Base-by-base conservation (phyloP, 2,113 vertebrate species). In the Pica pica region DNA sequence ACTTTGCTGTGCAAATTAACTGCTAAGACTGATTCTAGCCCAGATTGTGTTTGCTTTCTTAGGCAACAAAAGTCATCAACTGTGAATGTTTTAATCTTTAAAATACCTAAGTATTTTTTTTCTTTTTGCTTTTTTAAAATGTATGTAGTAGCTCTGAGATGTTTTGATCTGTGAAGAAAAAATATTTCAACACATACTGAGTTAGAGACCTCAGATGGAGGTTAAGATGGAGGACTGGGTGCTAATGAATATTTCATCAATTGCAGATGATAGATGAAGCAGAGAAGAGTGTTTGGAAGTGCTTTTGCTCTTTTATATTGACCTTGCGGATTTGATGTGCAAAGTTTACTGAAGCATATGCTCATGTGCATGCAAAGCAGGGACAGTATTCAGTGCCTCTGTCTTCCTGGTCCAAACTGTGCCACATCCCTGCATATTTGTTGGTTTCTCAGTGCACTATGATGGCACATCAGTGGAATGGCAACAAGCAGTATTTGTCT, bases 221-320 rank as follows among this genome's bases (percentile, higher is more conserved):
- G 5, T 87, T 93, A 85, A 82, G 49, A 50, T 76, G 26, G 53
- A 84, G n/a, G 39, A 52, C 55, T 73, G 76, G 9, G 7, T 82
- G 26, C 57, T 93, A 76, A 93, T 95, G 57, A 95, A 76, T 91
- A 87, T 94, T 95, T 95, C 41, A 94, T 94, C 3, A 5, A 24
- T 23, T 95, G n/a, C 27, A 82, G 77, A 68, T 83, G 91, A 87
- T 76, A 89, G 71, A 95, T 64, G 61, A 95, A 84, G 61, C 61
- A 82, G 60, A 76, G 49, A 41, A 75, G 78, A 91, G 67, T 65
- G 41, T 87, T 82, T 87, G 61, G n/a, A 87, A 78, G 46, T 46
- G 46, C 28, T 95, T 85, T 67, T 76, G 10, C 74, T 76, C 37
- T 76, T n/a, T 60, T 64, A 14, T 42, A 44, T 57, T 89, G 91